Base-by-base conservation (phyloP, 2,888 invertebrate species). In the Agapostemon virescens region DNA sequence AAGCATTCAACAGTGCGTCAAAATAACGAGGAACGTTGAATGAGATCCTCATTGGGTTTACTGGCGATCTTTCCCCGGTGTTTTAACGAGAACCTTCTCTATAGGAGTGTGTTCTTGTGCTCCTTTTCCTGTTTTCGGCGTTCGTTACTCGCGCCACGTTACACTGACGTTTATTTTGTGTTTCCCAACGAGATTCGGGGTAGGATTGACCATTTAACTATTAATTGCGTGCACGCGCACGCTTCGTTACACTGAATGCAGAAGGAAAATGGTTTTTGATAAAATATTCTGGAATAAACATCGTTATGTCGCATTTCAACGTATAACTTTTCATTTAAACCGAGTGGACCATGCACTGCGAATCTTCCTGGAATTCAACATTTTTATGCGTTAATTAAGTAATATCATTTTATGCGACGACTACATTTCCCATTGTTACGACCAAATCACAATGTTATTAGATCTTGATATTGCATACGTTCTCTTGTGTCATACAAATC, bases 1-100 rank as follows among this genome's bases (percentile, higher is more conserved):
- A 83, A 82, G 69, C 26, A 69, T 70, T 63, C 82, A 63, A 67
- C 83, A 78, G 75, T 49, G 83, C 82, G 69, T 82, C 82, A 52
- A 83, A 83, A 83, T 83, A 83, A 83, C 82, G 83, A 83, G 82
- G 69, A 45, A 20, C 7, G 74, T 13, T 82, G 82, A 83, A 82
- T 81, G 82, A 66, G 69, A 68, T 82, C 69, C 82, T 74, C 71
- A 63, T 81, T 76, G 52, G 52, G 68, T 36, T 81, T 73, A 40
- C 52, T 26, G 23, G 42, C 61, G 71, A 69, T 71, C 66, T 52
- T 74, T 45, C 73, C 70, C 26, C 71, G 61, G 52, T 81, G 63
- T 74, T 55, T 45, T 63, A 33, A 63, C 69, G 70, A 68, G 40
- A 64, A 69, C 38, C 33, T 38, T 26, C 61, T 15, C 23, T 45